Conservation (phyloP, 2,888 invertebrate genomes). For the Crocallis elinguaria region DNA sequence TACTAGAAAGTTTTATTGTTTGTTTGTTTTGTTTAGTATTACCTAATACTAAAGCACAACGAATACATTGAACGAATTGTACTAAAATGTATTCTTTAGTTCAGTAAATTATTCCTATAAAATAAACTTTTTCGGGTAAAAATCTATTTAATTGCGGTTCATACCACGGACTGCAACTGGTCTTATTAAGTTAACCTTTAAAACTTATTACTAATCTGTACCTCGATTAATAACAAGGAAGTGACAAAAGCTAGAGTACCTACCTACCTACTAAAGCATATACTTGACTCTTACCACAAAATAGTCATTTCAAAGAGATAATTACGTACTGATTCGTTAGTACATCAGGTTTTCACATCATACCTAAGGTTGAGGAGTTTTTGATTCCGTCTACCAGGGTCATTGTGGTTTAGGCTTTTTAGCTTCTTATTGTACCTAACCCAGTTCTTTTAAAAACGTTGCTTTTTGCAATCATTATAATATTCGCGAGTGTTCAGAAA, state of each 20-base stretch:
- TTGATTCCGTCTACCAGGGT: not conserved
- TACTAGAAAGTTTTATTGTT: no score
- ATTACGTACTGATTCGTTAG: not conserved
- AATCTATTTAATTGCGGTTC: no score
- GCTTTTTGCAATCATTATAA: not conserved
- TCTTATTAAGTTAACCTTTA: no score
- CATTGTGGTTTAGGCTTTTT: not conserved
- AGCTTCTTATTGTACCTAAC: not conserved
- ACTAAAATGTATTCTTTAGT: no score
- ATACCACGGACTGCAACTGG: no score
- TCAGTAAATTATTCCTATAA: no score
- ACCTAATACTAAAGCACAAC: no score
- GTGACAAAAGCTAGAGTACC: not conserved
- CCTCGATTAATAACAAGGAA: not conserved
- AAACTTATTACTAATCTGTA: no score
- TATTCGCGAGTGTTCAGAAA: not conserved
- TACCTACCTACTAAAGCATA: no score
- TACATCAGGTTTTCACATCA: not conserved
- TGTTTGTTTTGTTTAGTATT: no score
- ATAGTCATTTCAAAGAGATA: not conserved
- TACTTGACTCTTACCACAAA: not conserved
- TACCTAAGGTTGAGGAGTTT: not conserved
- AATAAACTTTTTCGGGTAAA: no score
- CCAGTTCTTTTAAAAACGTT: not conserved
- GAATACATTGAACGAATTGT: no score